Base-by-base conservation (phyloP, 2,888 invertebrate species). In the Dryobotodes eremita region DNA sequence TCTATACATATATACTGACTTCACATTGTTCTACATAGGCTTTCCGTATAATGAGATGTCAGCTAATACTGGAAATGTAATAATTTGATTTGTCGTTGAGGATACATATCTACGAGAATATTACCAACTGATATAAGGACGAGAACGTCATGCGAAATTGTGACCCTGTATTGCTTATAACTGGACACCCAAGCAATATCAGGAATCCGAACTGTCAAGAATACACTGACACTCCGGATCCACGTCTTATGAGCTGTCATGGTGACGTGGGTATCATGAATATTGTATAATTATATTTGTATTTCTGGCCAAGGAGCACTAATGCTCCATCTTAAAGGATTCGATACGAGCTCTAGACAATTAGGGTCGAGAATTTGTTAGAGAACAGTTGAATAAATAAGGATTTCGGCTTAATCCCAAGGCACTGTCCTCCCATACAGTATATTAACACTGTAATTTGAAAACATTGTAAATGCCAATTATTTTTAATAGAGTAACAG, bases 231-330 rank as follows among this genome's bases (percentile, higher is more conserved):
- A 65, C 50, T 68, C 48, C 68, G 82, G 86, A 80, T 78, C 55
- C 59, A 42, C 71, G 78, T 83, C 76, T 83, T 86, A 85, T 80
- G 83, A 84, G 64, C 85, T 82, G 87, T 87, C 88, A 81, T 17
- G 36, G 26, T 89, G 87, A 89, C 55, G 62, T 17, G 85, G 87
- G 89, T 89, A 59, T 77, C 77, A 68, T 75, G 59, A 75, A 80
- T 81, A 73, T 75, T 31, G 31, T 78, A 53, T 75, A 78, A 78
- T 79, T 80, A 82, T 82, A 50, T 76, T 71, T 31, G 23, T 59
- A 48, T 83, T 66, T 68, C 59, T 66, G 10, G 57, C 59, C 69
- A 57, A 71, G 50, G 36, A 61, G n/a, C 57, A 68, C 72, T 85
- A 68, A 80, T 70, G 11, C 55, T 69, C 36, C 23, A n/a, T 55